Evolutionary conservation across 2,797 vertebrate species (phyloP).

Genomic region (Acanthurus lineatus): DNA sequence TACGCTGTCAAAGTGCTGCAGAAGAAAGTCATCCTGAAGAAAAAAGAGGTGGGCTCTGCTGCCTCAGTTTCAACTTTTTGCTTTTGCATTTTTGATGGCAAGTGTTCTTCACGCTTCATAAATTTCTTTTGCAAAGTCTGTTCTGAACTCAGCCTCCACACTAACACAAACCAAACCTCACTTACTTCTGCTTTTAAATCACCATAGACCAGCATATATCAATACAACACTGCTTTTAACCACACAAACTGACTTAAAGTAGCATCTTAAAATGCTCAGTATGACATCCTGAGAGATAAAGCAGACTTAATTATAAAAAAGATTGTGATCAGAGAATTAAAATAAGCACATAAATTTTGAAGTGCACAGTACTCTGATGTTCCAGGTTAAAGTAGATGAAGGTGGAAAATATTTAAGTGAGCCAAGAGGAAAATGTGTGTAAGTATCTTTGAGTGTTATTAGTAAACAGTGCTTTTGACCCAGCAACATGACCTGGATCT

Average conservation of each 20-base stretch:
- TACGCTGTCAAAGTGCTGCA: slow-evolving; percentile 98
- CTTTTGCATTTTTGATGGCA: neutral
- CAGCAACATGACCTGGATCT: slow-evolving; percentile 68
- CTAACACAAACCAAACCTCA: neutral
- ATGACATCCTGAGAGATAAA: neutral
- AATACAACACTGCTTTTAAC: neutral
- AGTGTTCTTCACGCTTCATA: too few species aligned
- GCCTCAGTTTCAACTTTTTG: too few species aligned
- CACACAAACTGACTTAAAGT: neutral
- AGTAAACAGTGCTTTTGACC: slow-evolving; percentile 67
- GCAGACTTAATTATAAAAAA: neutral
- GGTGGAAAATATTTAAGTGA: slow-evolving; percentile 41
- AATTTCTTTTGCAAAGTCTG: neutral
- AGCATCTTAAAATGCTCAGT: neutral
- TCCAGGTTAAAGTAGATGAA: neutral
- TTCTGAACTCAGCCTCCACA: neutral
- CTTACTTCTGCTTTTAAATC: neutral
- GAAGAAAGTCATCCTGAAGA: slow-evolving; percentile 98
- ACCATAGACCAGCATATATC: neutral
- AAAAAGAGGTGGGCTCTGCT: slow-evolving; percentile 92
- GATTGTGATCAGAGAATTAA: neutral
- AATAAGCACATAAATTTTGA: neutral
- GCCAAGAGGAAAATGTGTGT: slow-evolving; percentile 13
- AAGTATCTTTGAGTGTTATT: slow-evolving; percentile 57
- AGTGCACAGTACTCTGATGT: neutral